Conservation (phyloP, 2,797 vertebrate species). For the Benthosema pterotum region DNA sequence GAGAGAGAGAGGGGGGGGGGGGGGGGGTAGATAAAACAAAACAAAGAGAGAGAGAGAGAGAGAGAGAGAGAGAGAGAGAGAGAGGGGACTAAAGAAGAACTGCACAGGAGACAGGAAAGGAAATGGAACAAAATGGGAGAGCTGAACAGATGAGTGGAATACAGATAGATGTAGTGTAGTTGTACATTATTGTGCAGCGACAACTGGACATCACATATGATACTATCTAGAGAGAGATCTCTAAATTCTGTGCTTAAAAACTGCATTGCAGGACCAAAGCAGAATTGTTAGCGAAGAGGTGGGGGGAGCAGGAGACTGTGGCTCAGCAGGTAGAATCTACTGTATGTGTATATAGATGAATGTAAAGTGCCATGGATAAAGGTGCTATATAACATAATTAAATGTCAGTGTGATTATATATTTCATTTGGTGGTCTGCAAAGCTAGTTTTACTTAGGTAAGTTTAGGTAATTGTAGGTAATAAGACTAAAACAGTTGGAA, state of each 20-base stretch:
- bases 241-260: too few relatives aligned
- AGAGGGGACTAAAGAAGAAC: neutral
- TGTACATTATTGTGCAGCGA: neutral
- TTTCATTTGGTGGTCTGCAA: neutral
- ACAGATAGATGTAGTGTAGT: neutral
- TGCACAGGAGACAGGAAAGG: neutral
- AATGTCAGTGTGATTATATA: neutral
- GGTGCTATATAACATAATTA: too few relatives aligned
- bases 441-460: neutral
- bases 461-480: neutral
- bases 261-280: neutral
- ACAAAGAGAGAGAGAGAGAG: slow-evolving; percentile 23
- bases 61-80: slow-evolving; percentile 15
- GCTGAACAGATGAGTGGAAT: neutral
- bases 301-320: too few relatives aligned
- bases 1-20: slow-evolving; percentile 40
- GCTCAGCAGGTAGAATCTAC: too few relatives aligned
- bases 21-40: too few relatives aligned
- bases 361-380: too few relatives aligned
- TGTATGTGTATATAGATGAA: too few relatives aligned
- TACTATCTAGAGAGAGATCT: too few relatives aligned
- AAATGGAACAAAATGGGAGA: neutral
- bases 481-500: too few relatives aligned
- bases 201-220: too few relatives aligned
- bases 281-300: too few relatives aligned